phyloP scores from a whole-genome alignment of 1,140 invertebrate genomes.

The Metaphire vulgaris region DNA sequence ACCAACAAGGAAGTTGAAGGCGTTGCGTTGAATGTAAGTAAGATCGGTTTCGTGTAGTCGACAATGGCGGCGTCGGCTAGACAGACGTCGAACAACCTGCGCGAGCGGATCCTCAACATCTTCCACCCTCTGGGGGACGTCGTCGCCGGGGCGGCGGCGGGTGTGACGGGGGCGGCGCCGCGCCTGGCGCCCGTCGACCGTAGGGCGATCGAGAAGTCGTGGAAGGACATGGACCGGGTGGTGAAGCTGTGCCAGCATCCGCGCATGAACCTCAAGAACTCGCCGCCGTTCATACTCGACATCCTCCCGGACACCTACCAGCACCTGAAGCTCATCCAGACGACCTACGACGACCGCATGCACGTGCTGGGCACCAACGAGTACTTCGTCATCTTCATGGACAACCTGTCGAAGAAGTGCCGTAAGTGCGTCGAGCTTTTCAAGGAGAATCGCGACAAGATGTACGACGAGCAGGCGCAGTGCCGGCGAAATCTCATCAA shows the following conservation, averaged over 20 bases:
- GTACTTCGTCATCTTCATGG: slow-evolving; percentile 96
- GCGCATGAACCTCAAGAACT: slow-evolving; percentile 98
- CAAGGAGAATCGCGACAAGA: slow-evolving; percentile 85
- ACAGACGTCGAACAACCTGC: background rate
- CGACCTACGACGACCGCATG: slow-evolving; percentile 91
- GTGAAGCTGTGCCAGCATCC: slow-evolving; percentile 97
- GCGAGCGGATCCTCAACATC: background rate
- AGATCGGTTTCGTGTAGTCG: too few species aligned
- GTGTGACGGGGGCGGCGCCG: background rate
- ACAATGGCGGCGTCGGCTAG: too few species aligned
- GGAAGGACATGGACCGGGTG: slow-evolving; percentile 95
- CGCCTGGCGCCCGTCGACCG: slow-evolving; percentile 3
- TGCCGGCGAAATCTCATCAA: slow-evolving; percentile 93
- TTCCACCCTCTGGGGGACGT: background rate
- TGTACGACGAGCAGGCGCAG: slow-evolving; percentile 95
- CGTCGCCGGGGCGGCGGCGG: too few species aligned
- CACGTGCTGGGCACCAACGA: slow-evolving; percentile 76
- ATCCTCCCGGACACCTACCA: slow-evolving; percentile 99
- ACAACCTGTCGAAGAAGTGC: slow-evolving; percentile 94
- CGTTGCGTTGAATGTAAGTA: too few species aligned
- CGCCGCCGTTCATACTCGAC: slow-evolving; percentile 97
- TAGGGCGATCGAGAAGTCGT: slow-evolving; percentile 63
- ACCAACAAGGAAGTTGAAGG: too few species aligned
- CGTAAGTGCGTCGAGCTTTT: slow-evolving; percentile 97
- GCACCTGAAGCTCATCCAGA: slow-evolving; percentile 83